These are phyloP conservation scores for Chaetodon trifascialis DNA, from an alignment of 2,113 vertebrate species.

Conservation along the genomic window DNA sequence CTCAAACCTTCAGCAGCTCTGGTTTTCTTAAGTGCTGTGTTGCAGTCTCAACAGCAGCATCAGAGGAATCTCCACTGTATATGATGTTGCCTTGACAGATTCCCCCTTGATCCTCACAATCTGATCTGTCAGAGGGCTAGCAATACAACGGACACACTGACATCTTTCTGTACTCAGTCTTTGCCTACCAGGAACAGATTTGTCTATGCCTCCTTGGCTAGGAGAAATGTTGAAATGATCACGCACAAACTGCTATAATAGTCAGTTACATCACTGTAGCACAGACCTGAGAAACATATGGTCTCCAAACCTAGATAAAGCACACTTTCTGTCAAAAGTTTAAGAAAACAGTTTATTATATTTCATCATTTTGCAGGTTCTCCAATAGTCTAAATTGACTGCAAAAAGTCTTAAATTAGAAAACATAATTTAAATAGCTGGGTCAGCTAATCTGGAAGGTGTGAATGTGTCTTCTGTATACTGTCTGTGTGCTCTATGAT, in stretches of 20 bases:
- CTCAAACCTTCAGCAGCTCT: neutral
- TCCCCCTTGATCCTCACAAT: slow-evolving; percentile 13
- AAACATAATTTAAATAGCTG: too few relatives aligned
- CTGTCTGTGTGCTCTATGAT: too few relatives aligned
- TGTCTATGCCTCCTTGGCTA: slow-evolving; percentile 16
- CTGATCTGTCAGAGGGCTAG: slow-evolving; percentile 53
- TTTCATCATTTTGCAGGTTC: neutral
- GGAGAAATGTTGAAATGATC: slow-evolving; percentile 38
- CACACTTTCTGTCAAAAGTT: neutral
- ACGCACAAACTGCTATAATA: slow-evolving; percentile 25
- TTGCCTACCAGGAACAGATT: slow-evolving; percentile 29
- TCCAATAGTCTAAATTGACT: neutral
- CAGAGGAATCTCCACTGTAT: slow-evolving; percentile 39
- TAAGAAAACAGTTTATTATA: neutral
- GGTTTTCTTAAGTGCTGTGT: slow-evolving; percentile 1
- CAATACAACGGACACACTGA: slow-evolving; percentile 43
- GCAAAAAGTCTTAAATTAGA: neutral
- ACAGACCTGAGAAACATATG: neutral
- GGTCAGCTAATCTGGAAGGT: too few relatives aligned
- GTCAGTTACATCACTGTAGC: slow-evolving; percentile 32
- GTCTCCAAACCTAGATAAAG: neutral
- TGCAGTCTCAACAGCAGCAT: slow-evolving; percentile 29
- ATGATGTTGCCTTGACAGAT: slow-evolving; percentile 37
- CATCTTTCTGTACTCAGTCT: slow-evolving; percentile 42
- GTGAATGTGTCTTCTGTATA: neutral